Conservation (phyloP, 2,797 vertebrate genomes). For the Pseudochirops cupreus region DNA sequence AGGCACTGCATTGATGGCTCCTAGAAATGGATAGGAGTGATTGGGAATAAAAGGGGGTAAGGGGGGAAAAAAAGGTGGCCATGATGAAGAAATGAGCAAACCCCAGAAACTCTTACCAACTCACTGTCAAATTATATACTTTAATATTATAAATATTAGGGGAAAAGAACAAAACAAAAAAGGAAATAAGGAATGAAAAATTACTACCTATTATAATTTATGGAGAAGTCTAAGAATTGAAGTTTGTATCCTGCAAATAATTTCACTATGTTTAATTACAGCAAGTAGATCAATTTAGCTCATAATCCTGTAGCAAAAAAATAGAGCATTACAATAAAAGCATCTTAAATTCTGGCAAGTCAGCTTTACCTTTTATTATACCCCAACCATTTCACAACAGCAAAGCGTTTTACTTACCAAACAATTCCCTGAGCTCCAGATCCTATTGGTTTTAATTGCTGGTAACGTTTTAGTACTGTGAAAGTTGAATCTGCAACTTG, state of each 20-base stretch:
- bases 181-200: constrained; percentile 67
- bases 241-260: constrained; percentile 65
- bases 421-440: constrained; percentile 98
- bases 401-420: constrained; percentile 89
- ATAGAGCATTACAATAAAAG: constrained; percentile 41
- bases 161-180: constrained; percentile 68
- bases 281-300: constrained; percentile 68
- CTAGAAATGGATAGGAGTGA: constrained; percentile 86
- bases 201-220: constrained; percentile 63
- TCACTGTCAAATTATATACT: constrained; percentile 76
- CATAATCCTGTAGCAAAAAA: constrained; percentile 69
- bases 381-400: constrained; percentile 38
- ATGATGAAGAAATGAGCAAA: constrained; percentile 85
- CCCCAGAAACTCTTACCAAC: constrained; percentile 75
- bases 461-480: constrained; percentile 95
- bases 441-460: constrained; percentile 96
- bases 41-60: constrained; percentile 79
- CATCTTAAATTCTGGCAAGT: constrained; percentile 61
- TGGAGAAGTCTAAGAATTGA: constrained; percentile 69
- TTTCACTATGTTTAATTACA: constrained; percentile 60
- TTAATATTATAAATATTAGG: constrained; percentile 73
- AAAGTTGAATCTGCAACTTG: constrained; percentile 99
- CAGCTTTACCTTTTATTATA: constrained; percentile 54
- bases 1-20: constrained; percentile 84
- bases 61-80: constrained; percentile 78